These are phyloP conservation scores for Otus sunia DNA, from an alignment of 2,113 vertebrate species.

Conservation along the genomic window DNA sequence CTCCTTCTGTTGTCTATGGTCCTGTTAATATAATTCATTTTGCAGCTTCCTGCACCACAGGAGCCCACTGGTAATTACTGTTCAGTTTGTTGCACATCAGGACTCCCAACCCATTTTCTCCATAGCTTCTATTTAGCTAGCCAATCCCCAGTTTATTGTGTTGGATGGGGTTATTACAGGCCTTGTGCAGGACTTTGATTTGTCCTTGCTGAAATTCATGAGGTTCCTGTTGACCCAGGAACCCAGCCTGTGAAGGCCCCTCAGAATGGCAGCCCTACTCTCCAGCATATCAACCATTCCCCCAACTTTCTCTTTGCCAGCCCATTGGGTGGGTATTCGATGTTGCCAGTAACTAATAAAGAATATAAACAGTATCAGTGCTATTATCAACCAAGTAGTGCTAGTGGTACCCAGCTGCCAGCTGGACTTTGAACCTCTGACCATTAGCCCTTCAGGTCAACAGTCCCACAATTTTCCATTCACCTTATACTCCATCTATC, in stretches of 20 bases:
- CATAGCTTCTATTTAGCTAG: not conserved
- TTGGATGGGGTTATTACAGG: not conserved
- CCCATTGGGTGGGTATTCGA: not conserved
- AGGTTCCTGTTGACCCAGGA: too few species aligned
- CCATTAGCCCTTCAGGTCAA: not conserved
- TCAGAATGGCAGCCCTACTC: not conserved
- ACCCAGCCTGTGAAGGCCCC: not conserved
- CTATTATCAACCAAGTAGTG: not conserved
- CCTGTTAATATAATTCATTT: not conserved
- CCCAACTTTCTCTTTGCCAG: not conserved
- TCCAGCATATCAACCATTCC: not conserved
- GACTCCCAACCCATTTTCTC: not conserved
- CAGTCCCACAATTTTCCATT: not conserved
- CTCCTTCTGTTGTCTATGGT: not conserved
- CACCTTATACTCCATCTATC: not conserved
- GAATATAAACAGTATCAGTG: not conserved
- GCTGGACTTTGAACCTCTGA: not conserved
- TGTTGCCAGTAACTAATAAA: not conserved
- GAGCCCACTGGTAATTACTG: not conserved
- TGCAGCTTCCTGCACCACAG: not conserved
- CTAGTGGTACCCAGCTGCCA: not conserved
- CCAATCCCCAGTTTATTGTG: not conserved
- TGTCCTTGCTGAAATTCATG: not conserved
- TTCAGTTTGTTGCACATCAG: not conserved
- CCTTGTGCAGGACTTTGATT: not conserved